A percentile compares a stretch with the other conserved stretches of the same genome.
Conservation (phyloP, 2,888 invertebrate genomes). For the Synanthedon myopaeformis region DNA sequence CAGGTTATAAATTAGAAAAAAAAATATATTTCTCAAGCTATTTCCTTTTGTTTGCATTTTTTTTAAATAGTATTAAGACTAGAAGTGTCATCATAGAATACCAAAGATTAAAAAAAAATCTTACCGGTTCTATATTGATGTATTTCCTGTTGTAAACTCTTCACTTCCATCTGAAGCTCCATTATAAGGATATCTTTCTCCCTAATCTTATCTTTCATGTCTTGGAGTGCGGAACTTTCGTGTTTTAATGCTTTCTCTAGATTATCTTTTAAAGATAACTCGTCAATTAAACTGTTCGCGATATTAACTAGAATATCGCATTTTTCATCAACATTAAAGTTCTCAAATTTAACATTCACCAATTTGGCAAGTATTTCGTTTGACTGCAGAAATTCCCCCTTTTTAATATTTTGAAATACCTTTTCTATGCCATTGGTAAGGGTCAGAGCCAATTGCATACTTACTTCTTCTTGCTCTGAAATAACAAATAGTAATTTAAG, state of each 20-base stretch:
- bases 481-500: conserved; percentile 2
- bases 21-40: no score
- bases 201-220: conserved; percentile 19
- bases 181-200: conserved; percentile 23
- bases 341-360: not conserved
- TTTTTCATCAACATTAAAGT: conserved; percentile 10
- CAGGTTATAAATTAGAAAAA: no score
- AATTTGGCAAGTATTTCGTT: conserved; percentile 19
- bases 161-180: conserved; percentile 21
- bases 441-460: conserved; percentile 11
- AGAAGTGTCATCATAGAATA: no score
- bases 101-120: not conserved
- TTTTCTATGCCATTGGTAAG: conserved; percentile 19
- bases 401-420: conserved; percentile 17
- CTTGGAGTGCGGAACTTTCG: conserved; percentile 15
- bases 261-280: conserved; percentile 18
- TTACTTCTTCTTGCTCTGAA: conserved; percentile 19
- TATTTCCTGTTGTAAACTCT: conserved; percentile 16
- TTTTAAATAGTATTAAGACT: no score
- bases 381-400: conserved; percentile 8
- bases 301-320: conserved; percentile 22
- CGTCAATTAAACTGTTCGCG: conserved; percentile 18
- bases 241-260: conserved; percentile 21
- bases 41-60: no score
- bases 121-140: conserved; percentile 15